A percentile compares a stretch with the other conserved stretches of the same genome.
Evolutionary conservation across 1,140 invertebrate genomes (phyloP).

Genomic region (Cydia splendana): DNA sequence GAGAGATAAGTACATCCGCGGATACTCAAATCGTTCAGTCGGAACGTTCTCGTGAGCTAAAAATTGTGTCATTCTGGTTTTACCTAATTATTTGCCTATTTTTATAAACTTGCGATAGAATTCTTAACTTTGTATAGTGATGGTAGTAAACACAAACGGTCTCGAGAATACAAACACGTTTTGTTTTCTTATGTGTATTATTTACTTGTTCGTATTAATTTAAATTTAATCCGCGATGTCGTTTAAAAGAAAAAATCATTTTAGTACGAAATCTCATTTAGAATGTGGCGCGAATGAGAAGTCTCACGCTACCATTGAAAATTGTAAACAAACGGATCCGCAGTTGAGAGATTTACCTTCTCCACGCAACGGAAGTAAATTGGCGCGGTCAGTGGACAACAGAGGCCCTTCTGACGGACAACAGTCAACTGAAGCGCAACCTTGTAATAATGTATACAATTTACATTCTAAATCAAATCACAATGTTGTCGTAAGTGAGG

Average conservation of each 20-base stretch:
- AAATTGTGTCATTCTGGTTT: neutral
- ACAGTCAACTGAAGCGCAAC: neutral
- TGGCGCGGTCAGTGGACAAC: neutral
- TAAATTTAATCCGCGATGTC: neutral
- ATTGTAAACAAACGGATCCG: constrained; percentile 6
- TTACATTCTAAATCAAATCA: neutral
- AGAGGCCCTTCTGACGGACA: neutral
- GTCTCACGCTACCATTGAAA: neutral
- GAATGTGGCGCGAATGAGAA: neutral
- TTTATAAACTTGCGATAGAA: neutral
- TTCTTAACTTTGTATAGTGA: neutral
- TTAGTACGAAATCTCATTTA: constrained; percentile 17
- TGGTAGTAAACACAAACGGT: constrained; percentile 4
- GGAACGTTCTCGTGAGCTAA: constrained; percentile 8
- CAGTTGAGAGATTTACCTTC: neutral
- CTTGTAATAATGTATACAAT: neutral
- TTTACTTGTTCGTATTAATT: neutral
- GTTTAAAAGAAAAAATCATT: neutral
- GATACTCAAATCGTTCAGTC: constrained; percentile 5
- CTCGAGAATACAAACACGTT: neutral
- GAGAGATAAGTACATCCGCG: constrained; percentile 18
- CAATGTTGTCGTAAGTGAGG: neutral
- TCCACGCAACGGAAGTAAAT: neutral
- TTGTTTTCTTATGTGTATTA: neutral
- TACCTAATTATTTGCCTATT: neutral